Evolutionary conservation across 2,888 invertebrate genomes (phyloP), one percentile per base, ranked within the genome.

Genomic region (Coleophora flavipennella): DNA sequence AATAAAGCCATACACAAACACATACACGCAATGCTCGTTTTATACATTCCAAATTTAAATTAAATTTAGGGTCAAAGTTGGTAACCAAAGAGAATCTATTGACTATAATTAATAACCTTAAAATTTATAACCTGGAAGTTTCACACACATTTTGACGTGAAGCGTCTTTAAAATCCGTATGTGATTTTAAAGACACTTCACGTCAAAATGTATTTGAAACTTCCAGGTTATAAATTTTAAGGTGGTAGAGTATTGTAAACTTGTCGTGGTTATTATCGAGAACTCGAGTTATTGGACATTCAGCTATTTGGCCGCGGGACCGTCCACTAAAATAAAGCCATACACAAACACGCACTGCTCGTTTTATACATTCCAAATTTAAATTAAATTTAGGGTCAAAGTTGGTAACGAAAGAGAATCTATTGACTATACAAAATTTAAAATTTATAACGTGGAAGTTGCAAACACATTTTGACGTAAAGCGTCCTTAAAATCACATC

Each of bases 191-290:
- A 53, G 68, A 65, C 68, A 62, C 69, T 68, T 72, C 75, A 72
- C 73, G 75, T 75, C 67, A 67, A 20, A 70, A 71, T 75, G n/a
- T n/a, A n/a, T 38, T 57, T 52, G 64, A 64, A 69, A 69, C 76
- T 70, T 61, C 63, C 68, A 72, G 62, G 71, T 72, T 71, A 79
- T 81, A 79, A 80, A 80, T 76, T 67, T 68, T 75, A 83, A 79
- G 70, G 61, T 70, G 81, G 79, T 61, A 45, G 59, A 60, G 55
- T 59, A 67, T 71, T 61, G 67, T 78, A 71, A 80, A 80, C 35
- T 38, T 75, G 76, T 68, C 59, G 68, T 70, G 64, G 74, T 76
- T 77, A 77, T 75, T 78, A 74, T 75, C 62, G 70, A 67, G 59
- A 61, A 50, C 59, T 51, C 59, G 73, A 77, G 67, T 77, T 75